Percentiles rank a stretch among this genome's conserved stretches.
Evolutionary conservation across 1,140 invertebrate species (phyloP).

Genomic region (Drosophila sp.): DNA sequence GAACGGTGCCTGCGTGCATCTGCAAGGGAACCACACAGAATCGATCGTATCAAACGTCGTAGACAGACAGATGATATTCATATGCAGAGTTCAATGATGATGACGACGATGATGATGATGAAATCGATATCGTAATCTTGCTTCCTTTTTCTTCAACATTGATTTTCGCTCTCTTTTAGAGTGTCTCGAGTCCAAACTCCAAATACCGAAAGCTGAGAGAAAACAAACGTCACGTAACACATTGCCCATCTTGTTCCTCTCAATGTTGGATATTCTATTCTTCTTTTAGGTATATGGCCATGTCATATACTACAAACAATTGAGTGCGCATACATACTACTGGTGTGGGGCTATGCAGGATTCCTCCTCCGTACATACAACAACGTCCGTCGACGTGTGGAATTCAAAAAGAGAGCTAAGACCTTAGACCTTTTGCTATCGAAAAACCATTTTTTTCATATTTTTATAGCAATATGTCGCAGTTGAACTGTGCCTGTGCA

Average conservation of each 20-base stretch:
- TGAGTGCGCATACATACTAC: background rate
- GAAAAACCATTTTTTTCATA: slow-evolving; percentile 59
- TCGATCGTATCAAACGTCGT: slow-evolving; percentile 2
- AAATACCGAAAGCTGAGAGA: background rate
- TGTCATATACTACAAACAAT: slow-evolving; percentile 1
- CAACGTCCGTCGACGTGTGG: background rate
- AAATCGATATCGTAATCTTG: background rate
- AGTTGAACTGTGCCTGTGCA: slow-evolving; percentile 74
- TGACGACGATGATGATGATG: background rate
- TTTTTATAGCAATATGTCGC: slow-evolving; percentile 75
- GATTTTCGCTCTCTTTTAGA: slow-evolving; percentile 3
- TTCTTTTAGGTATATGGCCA: slow-evolving; percentile 35
- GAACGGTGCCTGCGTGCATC: slow-evolving; percentile 76
- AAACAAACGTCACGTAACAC: slow-evolving; percentile 24
- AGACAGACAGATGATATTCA: slow-evolving; percentile 10
- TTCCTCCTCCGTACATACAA: background rate
- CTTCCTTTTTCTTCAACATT: background rate
- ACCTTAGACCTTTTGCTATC: slow-evolving; percentile 47
- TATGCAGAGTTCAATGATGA: background rate
- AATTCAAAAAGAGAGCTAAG: slow-evolving; percentile 26
- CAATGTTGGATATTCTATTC: slow-evolving; percentile 48
- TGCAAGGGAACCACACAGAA: slow-evolving; percentile 13
- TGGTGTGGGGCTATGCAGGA: background rate
- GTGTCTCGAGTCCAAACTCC: background rate
- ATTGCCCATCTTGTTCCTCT: slow-evolving; percentile 26